phyloP scores from a whole-genome alignment of 2,113 vertebrate species.

The Tyto alba region DNA sequence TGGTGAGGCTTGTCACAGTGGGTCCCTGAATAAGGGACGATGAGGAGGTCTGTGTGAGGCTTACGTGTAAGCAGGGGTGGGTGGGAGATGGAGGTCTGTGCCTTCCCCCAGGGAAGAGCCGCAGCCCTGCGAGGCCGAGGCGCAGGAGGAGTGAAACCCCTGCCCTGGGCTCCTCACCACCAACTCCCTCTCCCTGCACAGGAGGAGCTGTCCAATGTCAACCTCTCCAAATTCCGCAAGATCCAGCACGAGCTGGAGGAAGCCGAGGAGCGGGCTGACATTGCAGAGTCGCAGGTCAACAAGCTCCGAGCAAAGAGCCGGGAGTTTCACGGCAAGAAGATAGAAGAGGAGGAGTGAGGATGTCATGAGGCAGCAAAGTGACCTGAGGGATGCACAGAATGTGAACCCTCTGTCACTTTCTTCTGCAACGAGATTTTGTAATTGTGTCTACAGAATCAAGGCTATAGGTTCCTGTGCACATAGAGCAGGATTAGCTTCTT shows the following conservation, averaged over 20 bases:
- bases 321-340: constrained; percentile 19
- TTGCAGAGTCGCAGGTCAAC: constrained; percentile 80
- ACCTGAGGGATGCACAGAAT: background rate
- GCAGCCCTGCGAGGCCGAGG: too few species aligned
- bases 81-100: too few species aligned
- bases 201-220: constrained; percentile 79
- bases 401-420: background rate
- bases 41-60: background rate
- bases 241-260: constrained; percentile 80
- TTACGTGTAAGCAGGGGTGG: background rate
- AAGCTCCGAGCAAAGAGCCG: constrained; percentile 71
- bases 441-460: background rate
- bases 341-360: background rate
- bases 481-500: background rate
- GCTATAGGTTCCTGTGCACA: background rate
- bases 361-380: background rate
- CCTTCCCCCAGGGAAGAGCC: too few species aligned
- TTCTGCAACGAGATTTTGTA: background rate
- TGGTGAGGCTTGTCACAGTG: too few species aligned
- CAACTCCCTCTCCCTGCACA: background rate
- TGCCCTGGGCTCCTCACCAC: background rate
- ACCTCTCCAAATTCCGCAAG: constrained; percentile 75
- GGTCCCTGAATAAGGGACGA: too few species aligned
- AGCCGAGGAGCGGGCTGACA: constrained; percentile 78
- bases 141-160: background rate